Conservation (phyloP, 2,113 vertebrate genomes). For the Lagenorhynchus albirostris region DNA sequence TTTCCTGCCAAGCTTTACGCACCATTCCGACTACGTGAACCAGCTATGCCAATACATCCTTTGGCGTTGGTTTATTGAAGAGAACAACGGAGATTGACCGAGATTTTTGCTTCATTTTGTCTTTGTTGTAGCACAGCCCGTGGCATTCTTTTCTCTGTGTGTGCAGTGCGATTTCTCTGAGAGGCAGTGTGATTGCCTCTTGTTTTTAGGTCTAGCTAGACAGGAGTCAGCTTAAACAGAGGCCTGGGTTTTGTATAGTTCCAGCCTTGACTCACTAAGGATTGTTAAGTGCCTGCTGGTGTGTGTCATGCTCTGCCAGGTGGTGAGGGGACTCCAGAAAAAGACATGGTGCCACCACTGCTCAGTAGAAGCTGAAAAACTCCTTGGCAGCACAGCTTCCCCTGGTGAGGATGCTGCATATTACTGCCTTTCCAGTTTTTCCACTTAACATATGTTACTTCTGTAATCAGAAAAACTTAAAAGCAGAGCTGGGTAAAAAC, state of each 20-base stretch:
- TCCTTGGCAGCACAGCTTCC: background rate
- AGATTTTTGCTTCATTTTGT: background rate
- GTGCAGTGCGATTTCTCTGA: background rate
- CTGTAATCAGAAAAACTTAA: background rate
- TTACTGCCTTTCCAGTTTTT: background rate
- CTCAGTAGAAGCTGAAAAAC: background rate
- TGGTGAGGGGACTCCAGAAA: background rate
- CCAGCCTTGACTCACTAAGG: background rate
- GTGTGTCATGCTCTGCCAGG: background rate
- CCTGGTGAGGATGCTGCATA: background rate
- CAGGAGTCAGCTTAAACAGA: background rate
- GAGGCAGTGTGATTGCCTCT: background rate
- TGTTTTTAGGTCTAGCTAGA: background rate
- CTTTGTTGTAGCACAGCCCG: rapidly evolving
- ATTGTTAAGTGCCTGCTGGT: background rate
- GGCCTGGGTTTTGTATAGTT: background rate
- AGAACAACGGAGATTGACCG: background rate
- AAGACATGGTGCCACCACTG: background rate
- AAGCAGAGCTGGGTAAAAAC: background rate
- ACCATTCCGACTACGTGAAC: background rate
- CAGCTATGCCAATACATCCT: background rate
- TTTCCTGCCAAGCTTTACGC: background rate
- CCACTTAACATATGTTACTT: background rate
- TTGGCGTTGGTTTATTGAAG: background rate
- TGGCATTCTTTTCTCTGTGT: background rate